These are phyloP conservation scores for Stictonetta naevosa DNA, from an alignment of 2,113 vertebrate genomes.

Conservation along the genomic window DNA sequence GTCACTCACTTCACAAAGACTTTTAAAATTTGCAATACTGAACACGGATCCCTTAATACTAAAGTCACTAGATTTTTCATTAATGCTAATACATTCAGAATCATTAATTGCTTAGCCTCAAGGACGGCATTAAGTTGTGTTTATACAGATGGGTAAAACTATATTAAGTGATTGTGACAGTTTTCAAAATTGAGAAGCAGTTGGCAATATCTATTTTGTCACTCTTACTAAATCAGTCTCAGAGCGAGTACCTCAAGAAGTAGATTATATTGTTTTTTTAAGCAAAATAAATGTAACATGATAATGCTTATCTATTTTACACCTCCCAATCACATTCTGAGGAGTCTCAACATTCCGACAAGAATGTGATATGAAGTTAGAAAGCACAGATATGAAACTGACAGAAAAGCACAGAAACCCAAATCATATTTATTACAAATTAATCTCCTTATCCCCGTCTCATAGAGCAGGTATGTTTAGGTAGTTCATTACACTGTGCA, in stretches of 20 bases:
- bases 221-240: background rate
- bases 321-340: background rate
- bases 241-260: background rate
- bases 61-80: background rate
- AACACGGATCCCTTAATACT: background rate
- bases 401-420: background rate
- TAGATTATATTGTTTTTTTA: background rate
- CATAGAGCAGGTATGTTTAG: background rate
- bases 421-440: background rate
- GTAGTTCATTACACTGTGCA: background rate
- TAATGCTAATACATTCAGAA: background rate
- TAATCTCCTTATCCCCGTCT: background rate
- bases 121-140: background rate
- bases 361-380: background rate
- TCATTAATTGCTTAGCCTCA: background rate
- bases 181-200: background rate
- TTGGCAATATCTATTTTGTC: background rate
- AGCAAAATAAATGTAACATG: too few relatives aligned
- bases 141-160: background rate
- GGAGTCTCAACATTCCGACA: background rate
- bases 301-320: background rate
- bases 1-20: background rate
- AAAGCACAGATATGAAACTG: background rate
- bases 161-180: background rate
- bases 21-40: rapidly evolving